These are phyloP conservation scores for Lophius piscatorius DNA, from an alignment of 2,113 vertebrate genomes.

Conservation along the genomic window DNA sequence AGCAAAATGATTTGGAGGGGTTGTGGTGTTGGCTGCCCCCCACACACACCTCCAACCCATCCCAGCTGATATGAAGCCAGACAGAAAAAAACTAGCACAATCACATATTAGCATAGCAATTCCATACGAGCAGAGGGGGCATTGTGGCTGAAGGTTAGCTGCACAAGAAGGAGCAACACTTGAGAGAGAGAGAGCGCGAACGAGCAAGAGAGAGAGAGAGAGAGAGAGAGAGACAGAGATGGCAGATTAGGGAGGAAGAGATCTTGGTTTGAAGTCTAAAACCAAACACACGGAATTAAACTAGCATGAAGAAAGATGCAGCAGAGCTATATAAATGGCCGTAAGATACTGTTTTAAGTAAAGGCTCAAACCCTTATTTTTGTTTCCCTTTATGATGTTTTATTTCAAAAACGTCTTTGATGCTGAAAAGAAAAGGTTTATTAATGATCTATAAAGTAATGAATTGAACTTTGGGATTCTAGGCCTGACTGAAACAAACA, in stretches of 20 bases:
- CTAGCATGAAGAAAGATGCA: slow-evolving; percentile 77
- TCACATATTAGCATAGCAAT: slow-evolving; percentile 63
- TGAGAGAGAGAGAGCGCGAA: slow-evolving; percentile 18
- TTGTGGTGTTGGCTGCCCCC: slow-evolving; percentile 3
- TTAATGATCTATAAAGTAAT: slow-evolving; percentile 20
- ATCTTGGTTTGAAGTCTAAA: slow-evolving; percentile 18
- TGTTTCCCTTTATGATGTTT: not conserved
- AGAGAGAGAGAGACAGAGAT: slow-evolving; percentile 16
- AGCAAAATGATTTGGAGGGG: slow-evolving; percentile 32
- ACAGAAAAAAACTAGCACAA: slow-evolving; percentile 52
- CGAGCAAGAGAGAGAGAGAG: slow-evolving; percentile 16
- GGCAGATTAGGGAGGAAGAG: slow-evolving; percentile 13
- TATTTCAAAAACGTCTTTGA: slow-evolving; percentile 13
- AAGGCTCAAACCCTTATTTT: not conserved
- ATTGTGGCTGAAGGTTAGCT: slow-evolving; percentile 56
- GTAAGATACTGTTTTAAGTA: slow-evolving; percentile 16
- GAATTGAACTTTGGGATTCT: slow-evolving; percentile 28
- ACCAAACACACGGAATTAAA: slow-evolving; percentile 69
- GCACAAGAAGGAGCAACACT: slow-evolving; percentile 40
- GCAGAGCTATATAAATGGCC: slow-evolving; percentile 67
- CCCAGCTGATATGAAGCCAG: slow-evolving; percentile 37
- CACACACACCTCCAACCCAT: slow-evolving; percentile 36
- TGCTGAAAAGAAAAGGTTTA: slow-evolving; percentile 3
- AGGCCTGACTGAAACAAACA: slow-evolving; percentile 19
- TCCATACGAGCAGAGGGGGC: slow-evolving; percentile 41